Evolutionary conservation across 2,113 vertebrate genomes (phyloP), one percentile per base, ranked within the genome.

Genomic region (Tympanuchus pallidicinctus): DNA sequence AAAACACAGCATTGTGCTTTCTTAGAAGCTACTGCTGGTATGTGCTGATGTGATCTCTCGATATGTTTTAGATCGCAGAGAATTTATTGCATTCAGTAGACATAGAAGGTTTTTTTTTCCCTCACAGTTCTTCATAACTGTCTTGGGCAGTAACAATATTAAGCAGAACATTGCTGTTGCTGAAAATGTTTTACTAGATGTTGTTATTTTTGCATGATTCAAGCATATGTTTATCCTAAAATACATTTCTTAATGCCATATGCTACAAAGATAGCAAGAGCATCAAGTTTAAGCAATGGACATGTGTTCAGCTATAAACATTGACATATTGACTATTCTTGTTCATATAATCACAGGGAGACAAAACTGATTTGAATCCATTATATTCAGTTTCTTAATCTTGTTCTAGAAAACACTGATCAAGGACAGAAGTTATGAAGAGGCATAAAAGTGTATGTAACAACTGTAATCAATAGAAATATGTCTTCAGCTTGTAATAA

Each of bases 161-260:
- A 82, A 88, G 40, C 47, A 12, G 60, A 77, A 80, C 4, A 0
- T 42, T 1, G 2, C 43, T 67, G 0, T 42, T 1, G 2, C 56
- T 67, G 13, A 71, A 92, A 89, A 61, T 88, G 32, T 50, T 89
- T 92, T 71, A 91, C 78, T 95, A 89, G 71, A 54, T 85, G 64
- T 71, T 82, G 67, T 69, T 82, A 32, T 92, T 94, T 57, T 86
- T 65, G 34, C 69, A 57, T 28, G 60, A 89, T 74, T 61, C 75
- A 91, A 92, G 76, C 92, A 92, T 92, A 95, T 88, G 93, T 88
- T 96, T 95, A 91, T 77, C 72, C 85, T 71, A 81, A 94, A 95
- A 94, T 77, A 83, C 8, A 43, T 88, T 83, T 89, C 69, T 60
- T 88, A 71, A 80, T 94, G 79, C 94, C 93, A 90, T 94, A 94